These are phyloP conservation scores for Peromyscus polionotus DNA, from an alignment of 2,113 vertebrate genomes.

Conservation along the genomic window DNA sequence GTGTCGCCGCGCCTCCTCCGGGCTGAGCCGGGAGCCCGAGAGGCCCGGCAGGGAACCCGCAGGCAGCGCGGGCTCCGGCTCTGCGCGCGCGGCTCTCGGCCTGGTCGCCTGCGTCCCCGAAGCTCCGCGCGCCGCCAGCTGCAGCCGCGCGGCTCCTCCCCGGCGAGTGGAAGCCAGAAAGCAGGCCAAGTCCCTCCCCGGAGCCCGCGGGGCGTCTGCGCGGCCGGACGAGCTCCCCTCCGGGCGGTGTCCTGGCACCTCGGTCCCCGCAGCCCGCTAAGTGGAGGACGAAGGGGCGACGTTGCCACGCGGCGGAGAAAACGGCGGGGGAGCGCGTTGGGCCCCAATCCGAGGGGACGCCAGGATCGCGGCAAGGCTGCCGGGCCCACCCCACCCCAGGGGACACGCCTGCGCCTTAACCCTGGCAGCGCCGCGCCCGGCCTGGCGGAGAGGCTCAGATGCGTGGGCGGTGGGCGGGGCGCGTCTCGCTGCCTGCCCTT, in stretches of 20 bases:
- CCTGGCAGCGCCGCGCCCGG: neutral
- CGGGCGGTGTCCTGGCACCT: conserved; percentile 45
- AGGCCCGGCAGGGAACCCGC: neutral
- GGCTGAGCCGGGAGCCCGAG: conserved; percentile 4
- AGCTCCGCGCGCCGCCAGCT: neutral
- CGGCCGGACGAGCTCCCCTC: conserved; percentile 53
- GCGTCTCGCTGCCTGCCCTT: neutral
- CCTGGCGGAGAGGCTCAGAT: neutral
- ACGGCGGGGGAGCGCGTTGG: neutral
- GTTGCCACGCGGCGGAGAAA: neutral
- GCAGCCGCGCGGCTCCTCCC: conserved; percentile 52
- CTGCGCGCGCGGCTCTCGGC: neutral
- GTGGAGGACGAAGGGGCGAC: neutral
- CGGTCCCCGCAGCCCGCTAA: neutral
- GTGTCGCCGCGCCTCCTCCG: conserved; percentile 88
- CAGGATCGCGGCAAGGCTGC: neutral
- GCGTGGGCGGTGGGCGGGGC: neutral
- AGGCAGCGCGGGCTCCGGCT: neutral
- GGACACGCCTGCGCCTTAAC: conserved; percentile 54
- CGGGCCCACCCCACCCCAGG: neutral
- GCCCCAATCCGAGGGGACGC: neutral
- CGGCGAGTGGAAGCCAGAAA: neutral
- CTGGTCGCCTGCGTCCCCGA: neutral
- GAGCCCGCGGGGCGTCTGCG: conserved; percentile 71
- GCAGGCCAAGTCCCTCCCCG: conserved; percentile 73